Evolutionary conservation across 2,797 vertebrate species (phyloP).

Genomic region (Pangasius sanitwongsei): DNA sequence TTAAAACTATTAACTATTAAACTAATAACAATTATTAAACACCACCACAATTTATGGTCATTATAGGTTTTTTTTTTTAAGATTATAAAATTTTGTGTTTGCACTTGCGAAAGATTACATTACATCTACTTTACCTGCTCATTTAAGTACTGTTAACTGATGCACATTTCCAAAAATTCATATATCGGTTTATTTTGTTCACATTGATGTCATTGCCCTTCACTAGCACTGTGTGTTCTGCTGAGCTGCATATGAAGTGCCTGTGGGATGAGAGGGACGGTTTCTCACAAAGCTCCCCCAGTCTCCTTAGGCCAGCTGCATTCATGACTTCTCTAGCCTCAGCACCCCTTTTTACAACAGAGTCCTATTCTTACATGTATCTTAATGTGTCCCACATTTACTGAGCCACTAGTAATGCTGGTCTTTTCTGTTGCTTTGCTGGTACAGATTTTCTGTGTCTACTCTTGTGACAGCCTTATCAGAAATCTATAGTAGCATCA

Average conservation of each 20-base stretch:
- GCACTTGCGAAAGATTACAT: neutral
- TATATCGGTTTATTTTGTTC: neutral
- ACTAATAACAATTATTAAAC: no score
- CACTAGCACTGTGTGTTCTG: constrained; percentile 12
- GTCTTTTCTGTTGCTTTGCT: constrained; percentile 25
- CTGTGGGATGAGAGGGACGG: constrained; percentile 26
- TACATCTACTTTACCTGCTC: neutral
- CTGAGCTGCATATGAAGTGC: constrained; percentile 48
- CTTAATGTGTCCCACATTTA: constrained; percentile 42
- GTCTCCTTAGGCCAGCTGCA: constrained; percentile 64
- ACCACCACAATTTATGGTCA: neutral
- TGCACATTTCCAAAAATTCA: neutral
- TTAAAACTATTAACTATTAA: no score
- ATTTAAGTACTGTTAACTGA: neutral
- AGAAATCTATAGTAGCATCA: neutral
- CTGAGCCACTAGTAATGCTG: constrained; percentile 27
- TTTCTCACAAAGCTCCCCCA: constrained; percentile 54
- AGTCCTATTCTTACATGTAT: constrained; percentile 59
- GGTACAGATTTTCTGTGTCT: neutral
- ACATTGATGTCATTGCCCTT: neutral
- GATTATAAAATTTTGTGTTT: neutral
- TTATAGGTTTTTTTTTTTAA: neutral
- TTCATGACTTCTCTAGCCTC: constrained; percentile 35
- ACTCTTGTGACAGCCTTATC: neutral
- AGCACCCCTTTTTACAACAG: constrained; percentile 57